Percentiles rank a stretch among this genome's conserved stretches.
Evolutionary conservation across 2,797 vertebrate species (phyloP).

Genomic region (Sylvia borin): DNA sequence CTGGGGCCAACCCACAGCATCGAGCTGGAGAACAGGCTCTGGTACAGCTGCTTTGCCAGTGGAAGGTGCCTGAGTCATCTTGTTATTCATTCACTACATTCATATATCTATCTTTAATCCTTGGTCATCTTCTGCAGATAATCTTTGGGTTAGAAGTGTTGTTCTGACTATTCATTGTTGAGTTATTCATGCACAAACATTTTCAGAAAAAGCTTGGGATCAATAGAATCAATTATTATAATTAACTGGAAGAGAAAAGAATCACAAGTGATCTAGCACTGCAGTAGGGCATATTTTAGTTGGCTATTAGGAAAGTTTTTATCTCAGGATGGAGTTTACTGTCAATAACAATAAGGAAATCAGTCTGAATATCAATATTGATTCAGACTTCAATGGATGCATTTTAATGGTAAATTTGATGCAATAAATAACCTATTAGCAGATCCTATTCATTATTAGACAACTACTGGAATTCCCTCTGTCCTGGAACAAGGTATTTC

Average conservation of each 20-base stretch:
- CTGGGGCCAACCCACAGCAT: neutral
- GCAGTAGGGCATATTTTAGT: neutral
- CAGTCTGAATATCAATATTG: neutral
- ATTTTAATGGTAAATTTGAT: neutral
- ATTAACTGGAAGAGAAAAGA: constrained; percentile 35
- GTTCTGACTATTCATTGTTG: neutral
- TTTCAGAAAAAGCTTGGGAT: neutral
- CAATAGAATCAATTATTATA: constrained; percentile 28
- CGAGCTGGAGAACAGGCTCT: neutral
- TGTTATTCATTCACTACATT: neutral
- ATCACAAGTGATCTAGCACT: neutral
- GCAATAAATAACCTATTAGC: neutral
- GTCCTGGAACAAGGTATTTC: neutral
- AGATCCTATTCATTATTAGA: neutral
- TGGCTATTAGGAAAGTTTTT: neutral
- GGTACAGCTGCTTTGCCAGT: neutral
- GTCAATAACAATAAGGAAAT: constrained; percentile 23
- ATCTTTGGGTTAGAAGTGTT: neutral
- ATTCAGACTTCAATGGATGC: neutral
- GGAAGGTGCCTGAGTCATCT: neutral
- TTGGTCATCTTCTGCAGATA: neutral
- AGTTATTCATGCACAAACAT: neutral
- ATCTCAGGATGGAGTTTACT: neutral
- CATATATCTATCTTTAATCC: neutral
- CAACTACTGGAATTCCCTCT: neutral